Evolutionary conservation across 2,113 vertebrate species (phyloP).

Genomic region (Ammodytes marinus): DNA sequence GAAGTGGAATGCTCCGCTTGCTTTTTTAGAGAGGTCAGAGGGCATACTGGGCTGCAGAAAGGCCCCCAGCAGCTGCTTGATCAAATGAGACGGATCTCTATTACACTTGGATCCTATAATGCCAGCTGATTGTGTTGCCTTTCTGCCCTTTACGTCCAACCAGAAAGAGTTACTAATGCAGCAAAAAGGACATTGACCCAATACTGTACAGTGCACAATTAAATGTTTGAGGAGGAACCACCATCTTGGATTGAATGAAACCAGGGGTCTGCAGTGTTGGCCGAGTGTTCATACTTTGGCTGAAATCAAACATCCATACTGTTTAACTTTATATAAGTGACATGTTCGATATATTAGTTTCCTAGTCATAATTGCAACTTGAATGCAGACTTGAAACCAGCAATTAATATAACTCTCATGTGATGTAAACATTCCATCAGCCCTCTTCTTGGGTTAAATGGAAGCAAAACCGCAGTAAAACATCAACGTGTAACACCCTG

Average conservation of each 20-base stretch:
- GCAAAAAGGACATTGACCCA: background rate
- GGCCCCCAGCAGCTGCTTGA: slow-evolving; percentile 13
- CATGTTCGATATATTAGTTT: background rate
- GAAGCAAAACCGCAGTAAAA: background rate
- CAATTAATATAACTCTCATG: background rate
- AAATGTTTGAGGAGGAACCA: background rate
- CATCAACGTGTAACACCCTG: background rate
- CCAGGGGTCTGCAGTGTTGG: background rate
- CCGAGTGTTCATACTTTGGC: background rate
- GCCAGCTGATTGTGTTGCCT: background rate
- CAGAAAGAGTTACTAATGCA: background rate
- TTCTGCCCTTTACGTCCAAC: background rate
- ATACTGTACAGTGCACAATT: background rate
- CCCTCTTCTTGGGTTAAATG: background rate
- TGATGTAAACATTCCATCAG: background rate
- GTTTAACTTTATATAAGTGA: too few relatives aligned
- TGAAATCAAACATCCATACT: background rate
- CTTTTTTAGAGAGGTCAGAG: slow-evolving; percentile 39
- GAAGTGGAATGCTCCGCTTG: slow-evolving; percentile 23
- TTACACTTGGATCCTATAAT: background rate
- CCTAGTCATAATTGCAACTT: background rate
- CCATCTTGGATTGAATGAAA: background rate
- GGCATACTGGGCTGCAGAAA: slow-evolving; percentile 32
- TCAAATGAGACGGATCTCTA: background rate
- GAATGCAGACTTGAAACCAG: slow-evolving; percentile 1